Evolutionary conservation across 37 sponge, comb jelly and placozoan species (phyloP).

Genomic region (Axinella damicornis): DNA sequence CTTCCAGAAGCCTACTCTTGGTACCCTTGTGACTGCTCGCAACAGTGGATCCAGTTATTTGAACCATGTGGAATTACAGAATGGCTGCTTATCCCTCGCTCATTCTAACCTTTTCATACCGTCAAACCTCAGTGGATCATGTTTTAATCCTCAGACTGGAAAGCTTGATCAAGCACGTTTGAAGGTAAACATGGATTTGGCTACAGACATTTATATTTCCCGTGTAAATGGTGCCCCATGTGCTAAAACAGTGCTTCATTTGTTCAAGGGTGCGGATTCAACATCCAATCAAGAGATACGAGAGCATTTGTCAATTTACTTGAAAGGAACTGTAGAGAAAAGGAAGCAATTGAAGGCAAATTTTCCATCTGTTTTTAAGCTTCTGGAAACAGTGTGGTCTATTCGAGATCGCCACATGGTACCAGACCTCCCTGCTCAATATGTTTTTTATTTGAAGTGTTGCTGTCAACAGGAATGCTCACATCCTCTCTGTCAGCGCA

Average conservation of each 20-base stretch:
- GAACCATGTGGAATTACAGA: constrained; percentile 48
- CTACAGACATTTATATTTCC: constrained; percentile 19
- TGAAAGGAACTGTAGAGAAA: neutral
- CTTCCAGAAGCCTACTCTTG: neutral
- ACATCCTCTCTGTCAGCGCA: too few species aligned
- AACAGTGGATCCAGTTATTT: constrained; percentile 35
- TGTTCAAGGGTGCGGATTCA: constrained; percentile 24
- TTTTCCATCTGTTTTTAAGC: constrained; percentile 12
- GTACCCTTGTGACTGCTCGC: constrained; percentile 25
- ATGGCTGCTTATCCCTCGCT: constrained; percentile 32
- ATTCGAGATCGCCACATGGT: constrained; percentile 14
- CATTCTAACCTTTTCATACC: constrained; percentile 51
- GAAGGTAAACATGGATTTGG: constrained; percentile 7
- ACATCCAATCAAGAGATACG: neutral
- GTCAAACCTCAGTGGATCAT: constrained; percentile 21
- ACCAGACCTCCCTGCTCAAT: neutral
- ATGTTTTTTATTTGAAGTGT: too few species aligned
- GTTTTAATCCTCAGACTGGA: constrained; percentile 26
- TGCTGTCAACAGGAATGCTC: too few species aligned
- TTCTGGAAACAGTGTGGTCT: constrained; percentile 28
- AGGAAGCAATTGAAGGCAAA: neutral
- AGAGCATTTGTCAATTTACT: neutral
- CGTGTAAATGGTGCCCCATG: constrained; percentile 27
- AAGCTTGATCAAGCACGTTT: neutral
- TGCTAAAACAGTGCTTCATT: constrained; percentile 25